A percentile compares a stretch with the other conserved stretches of the same genome.
Conservation (phyloP, 2,113 vertebrate species). For the Cebidichthys violaceus region DNA sequence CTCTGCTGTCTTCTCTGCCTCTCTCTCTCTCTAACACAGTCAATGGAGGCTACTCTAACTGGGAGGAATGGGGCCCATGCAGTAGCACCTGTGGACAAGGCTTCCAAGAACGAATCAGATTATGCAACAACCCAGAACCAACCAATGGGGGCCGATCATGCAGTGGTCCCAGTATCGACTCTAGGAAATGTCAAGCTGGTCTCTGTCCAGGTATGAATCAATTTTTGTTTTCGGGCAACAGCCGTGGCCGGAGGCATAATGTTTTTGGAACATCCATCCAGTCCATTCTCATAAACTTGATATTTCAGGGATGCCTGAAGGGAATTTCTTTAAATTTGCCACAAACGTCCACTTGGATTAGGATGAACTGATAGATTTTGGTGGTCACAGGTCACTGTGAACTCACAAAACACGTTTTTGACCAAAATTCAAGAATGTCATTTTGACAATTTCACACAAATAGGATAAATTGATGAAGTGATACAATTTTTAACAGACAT, state of each 20-base stretch:
- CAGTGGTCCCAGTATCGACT: conserved; percentile 77
- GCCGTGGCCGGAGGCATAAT: neutral
- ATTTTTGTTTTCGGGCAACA: neutral
- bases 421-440: neutral
- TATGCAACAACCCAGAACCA: conserved; percentile 85
- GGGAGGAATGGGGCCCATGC: conserved; percentile 85
- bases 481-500: neutral
- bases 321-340: neutral
- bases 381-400: neutral
- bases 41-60: conserved; percentile 84
- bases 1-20: neutral
- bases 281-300: neutral
- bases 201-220: conserved; percentile 83
- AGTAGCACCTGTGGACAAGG: conserved; percentile 85
- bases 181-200: conserved; percentile 80
- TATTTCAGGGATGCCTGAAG: neutral
- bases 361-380: neutral
- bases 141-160: conserved; percentile 82
- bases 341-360: neutral
- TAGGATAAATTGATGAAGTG: neutral
- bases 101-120: conserved; percentile 81
- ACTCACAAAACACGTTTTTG: neutral
- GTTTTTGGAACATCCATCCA: neutral
- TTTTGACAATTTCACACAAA: neutral
- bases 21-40: conserved; percentile 67